Conservation (phyloP, 2,888 invertebrate genomes). For the Netelia inedita region DNA sequence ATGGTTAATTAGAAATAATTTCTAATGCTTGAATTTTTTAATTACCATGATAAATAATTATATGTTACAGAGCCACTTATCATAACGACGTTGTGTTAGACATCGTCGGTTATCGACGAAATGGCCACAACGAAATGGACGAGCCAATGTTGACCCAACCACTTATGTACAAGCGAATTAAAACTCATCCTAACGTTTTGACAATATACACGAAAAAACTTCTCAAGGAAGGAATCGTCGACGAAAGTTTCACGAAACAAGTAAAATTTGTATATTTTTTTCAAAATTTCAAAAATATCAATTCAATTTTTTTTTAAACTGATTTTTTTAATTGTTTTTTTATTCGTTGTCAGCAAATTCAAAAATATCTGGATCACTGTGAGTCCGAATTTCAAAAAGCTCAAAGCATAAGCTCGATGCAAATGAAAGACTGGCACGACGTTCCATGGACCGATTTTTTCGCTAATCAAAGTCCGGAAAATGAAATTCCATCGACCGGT, state of each 20-base stretch:
- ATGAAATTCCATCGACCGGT: conserved; percentile 89
- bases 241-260: conserved; percentile 89
- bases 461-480: conserved; percentile 87
- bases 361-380: conserved; percentile 75
- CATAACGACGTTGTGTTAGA: conserved; percentile 95
- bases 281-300: background rate
- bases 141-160: conserved; percentile 98
- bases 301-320: background rate
- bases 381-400: conserved; percentile 90
- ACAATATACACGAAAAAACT: conserved; percentile 91
- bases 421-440: conserved; percentile 90
- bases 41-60: background rate
- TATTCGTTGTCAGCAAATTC: conserved; percentile 71
- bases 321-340: conserved; percentile 1
- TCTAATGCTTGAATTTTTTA: background rate
- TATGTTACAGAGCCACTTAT: conserved; percentile 90
- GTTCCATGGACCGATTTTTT: conserved; percentile 88
- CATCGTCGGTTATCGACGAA: conserved; percentile 92
- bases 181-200: conserved; percentile 87
- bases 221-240: conserved; percentile 90
- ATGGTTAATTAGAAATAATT: background rate
- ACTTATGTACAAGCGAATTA: conserved; percentile 96
- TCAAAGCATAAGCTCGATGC: conserved; percentile 89
- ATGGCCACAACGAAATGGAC: conserved; percentile 97
- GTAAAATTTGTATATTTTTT: conserved; percentile 74